Evolutionary conservation across 1,140 invertebrate species (phyloP).

Genomic region (Tetraneura akinire): DNA sequence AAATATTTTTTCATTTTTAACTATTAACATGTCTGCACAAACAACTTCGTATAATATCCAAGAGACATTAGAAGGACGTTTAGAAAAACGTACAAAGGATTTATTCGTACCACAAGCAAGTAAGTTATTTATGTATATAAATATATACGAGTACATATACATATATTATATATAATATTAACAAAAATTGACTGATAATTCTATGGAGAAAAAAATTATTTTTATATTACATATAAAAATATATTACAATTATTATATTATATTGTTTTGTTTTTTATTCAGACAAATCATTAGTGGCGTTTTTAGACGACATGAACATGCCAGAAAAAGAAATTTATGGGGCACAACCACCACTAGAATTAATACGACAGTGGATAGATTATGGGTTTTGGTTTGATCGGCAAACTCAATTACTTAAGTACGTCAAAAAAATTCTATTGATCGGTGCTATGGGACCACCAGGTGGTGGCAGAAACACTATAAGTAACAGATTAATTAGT

Average conservation of each 20-base stretch:
- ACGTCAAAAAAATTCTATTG: constrained; percentile 71
- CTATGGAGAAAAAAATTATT: no score
- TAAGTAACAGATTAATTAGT: constrained; percentile 74
- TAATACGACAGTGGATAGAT: constrained; percentile 82
- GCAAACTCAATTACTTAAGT: background rate
- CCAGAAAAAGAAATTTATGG: constrained; percentile 83
- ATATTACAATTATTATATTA: no score
- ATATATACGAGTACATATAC: no score
- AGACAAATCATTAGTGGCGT: constrained; percentile 78
- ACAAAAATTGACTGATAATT: no score
- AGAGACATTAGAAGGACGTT: constrained; percentile 83
- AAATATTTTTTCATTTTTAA: constrained; percentile 67
- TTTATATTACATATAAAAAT: no score
- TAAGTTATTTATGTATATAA: constrained; percentile 56
- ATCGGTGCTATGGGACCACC: constrained; percentile 79
- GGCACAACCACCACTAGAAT: constrained; percentile 80
- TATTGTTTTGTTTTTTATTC: constrained; percentile 63
- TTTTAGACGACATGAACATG: constrained; percentile 90
- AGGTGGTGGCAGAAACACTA: constrained; percentile 75
- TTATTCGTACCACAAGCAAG: constrained; percentile 64
- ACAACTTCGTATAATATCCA: constrained; percentile 76
- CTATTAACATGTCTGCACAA: constrained; percentile 84
- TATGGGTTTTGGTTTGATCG: constrained; percentile 74
- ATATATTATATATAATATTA: no score
- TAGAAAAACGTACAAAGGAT: constrained; percentile 86